Evolutionary conservation across 2,113 vertebrate genomes (phyloP), one percentile per base, ranked within the genome.

Genomic region (Semicossyphus pulcher): DNA sequence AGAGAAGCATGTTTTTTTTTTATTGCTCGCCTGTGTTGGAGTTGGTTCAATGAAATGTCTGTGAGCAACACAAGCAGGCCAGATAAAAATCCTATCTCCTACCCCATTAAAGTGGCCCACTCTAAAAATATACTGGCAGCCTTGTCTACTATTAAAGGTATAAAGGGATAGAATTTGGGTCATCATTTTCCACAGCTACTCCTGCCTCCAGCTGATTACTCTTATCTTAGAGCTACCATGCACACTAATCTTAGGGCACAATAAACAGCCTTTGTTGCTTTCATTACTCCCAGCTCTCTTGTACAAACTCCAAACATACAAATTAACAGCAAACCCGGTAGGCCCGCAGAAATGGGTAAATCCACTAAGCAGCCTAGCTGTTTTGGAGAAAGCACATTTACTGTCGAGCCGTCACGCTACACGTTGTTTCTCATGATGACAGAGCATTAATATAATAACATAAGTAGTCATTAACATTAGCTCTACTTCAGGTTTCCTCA

Each of bases 181-280:
- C 28, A 64, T 61, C 7, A 15, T 72, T 58, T 64, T 26, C 7
- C 32, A 28, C 32, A 51, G 60, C 44, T 58, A 29, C 28, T 61
- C 36, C 1, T 72, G 61, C 59, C 25, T 62, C 41, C 23, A 32
- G 45, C 59, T 28, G 64, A 87, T 74, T 83, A 42, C 15, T 25
- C 56, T 68, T 74, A 87, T 84, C 69, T 65, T 29, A 25, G 23
- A 3, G 25, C 28, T 12, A 42, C 21, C 34, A 49, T 25, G 15
- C 23, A 32, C 10, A 44, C 45, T 64, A 36, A 34, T 57, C 52
- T 75, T 28, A 28, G 0, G 21, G 45, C 6, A 44, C 48, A 80
- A 58, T n/a, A 20, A 21, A 60, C 11, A 29, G 23, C 14, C 12
- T 20, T 7, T 62, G 29, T 12, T 39, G 28, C 31, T 23, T 47